Evolutionary conservation across 2,797 vertebrate genomes (phyloP).

Genomic region (Lophura swinhoii): DNA sequence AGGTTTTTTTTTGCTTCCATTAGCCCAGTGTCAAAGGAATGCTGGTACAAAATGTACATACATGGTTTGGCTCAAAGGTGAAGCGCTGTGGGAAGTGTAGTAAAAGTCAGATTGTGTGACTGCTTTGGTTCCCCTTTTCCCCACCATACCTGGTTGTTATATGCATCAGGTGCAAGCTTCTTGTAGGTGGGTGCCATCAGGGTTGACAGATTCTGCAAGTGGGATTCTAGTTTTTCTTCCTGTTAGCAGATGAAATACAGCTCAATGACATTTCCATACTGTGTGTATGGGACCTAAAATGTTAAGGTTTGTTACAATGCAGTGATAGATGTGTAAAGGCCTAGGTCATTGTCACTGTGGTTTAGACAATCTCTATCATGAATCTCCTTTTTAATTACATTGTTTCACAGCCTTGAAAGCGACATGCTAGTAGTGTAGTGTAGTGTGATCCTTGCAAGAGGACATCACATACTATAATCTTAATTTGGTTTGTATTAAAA

Average conservation of each 20-base stretch:
- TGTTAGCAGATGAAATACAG: constrained; percentile 69
- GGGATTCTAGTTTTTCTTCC: constrained; percentile 93
- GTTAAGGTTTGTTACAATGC: not conserved
- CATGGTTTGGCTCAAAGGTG: not conserved
- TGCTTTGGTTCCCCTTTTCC: not conserved
- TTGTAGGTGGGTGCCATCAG: constrained; percentile 93
- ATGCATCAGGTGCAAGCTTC: constrained; percentile 95
- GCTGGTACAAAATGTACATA: not conserved
- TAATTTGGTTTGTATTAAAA: not conserved
- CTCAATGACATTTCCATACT: not conserved
- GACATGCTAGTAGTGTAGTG: not conserved
- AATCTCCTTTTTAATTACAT: not conserved
- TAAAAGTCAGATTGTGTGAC: not conserved
- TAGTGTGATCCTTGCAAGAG: not conserved
- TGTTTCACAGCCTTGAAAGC: not conserved
- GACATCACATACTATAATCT: not conserved
- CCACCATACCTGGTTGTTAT: constrained; percentile 91
- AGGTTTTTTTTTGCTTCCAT: not conserved
- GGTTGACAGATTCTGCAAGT: constrained; percentile 92
- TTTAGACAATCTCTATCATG: not conserved
- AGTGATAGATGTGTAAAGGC: not conserved
- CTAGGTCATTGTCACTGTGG: not conserved
- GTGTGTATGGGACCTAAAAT: not conserved
- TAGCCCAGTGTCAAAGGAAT: not conserved
- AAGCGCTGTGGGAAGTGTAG: not conserved